These are phyloP conservation scores for Oscheius sp. DNA, from an alignment of 2,888 invertebrate genomes.

Conservation along the genomic window DNA sequence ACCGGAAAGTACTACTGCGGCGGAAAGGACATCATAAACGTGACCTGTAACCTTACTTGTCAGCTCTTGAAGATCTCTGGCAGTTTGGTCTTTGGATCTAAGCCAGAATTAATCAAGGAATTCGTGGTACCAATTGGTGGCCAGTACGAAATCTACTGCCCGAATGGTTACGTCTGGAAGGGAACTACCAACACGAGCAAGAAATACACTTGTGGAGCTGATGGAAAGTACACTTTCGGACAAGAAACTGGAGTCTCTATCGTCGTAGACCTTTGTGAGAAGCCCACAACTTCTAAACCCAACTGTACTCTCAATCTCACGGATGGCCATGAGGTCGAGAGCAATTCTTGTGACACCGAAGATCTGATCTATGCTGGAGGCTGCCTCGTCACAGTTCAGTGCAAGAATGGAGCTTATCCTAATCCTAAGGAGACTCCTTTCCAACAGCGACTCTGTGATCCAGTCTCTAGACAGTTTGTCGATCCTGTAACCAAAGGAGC, in stretches of 20 bases:
- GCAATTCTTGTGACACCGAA: neutral
- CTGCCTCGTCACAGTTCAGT: neutral
- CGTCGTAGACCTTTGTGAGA: neutral
- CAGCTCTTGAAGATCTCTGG: neutral
- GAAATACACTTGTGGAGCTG: neutral
- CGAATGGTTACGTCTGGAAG: constrained; percentile 14
- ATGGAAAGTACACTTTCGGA: neutral
- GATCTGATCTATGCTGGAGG: neutral
- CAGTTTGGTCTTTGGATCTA: neutral
- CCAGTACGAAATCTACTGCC: constrained; percentile 12
- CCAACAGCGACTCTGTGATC: neutral
- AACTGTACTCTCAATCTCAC: neutral
- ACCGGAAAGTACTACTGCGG: constrained; percentile 11
- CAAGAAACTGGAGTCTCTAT: neutral
- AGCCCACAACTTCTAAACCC: neutral
- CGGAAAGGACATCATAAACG: neutral
- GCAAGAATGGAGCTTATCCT: constrained; percentile 3
- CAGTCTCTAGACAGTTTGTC: neutral
- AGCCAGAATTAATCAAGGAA: neutral
- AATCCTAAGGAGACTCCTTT: neutral
- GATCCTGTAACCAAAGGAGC: neutral
- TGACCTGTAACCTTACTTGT: constrained; percentile 3
- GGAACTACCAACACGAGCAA: constrained; percentile 4
- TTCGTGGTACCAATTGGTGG: neutral
- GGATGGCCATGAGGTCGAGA: neutral